phyloP scores from a whole-genome alignment of 1,140 invertebrate species.

The Bombus picipes region DNA sequence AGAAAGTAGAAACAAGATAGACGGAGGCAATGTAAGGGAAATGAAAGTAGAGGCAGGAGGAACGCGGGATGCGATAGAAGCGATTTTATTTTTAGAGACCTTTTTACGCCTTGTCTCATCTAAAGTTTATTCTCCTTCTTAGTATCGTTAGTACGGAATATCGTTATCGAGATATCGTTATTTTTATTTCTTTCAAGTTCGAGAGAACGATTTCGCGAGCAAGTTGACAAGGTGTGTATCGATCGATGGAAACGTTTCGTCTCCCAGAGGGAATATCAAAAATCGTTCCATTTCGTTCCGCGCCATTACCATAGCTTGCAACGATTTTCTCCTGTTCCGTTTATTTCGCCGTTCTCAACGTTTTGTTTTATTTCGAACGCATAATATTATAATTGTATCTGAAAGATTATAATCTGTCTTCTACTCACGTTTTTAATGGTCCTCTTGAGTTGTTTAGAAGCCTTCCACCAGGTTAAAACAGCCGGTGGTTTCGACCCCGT shows the following conservation, averaged over 20 bases:
- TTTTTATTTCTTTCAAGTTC: slow-evolving; percentile 39
- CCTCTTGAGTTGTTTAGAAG: slow-evolving; percentile 82
- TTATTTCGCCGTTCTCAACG: background rate
- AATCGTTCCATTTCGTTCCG: background rate
- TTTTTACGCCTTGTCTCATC: background rate
- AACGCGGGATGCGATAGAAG: background rate
- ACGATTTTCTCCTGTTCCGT: background rate
- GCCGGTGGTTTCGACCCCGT: slow-evolving; percentile 86
- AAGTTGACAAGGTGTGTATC: slow-evolving; percentile 11
- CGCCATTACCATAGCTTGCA: no score
- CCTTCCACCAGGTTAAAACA: slow-evolving; percentile 87
- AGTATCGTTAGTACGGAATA: slow-evolving; percentile 1
- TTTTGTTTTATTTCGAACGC: background rate
- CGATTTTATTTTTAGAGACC: slow-evolving; percentile 48
- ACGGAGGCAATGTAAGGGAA: background rate
- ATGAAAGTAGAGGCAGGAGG: background rate
- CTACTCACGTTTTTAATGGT: slow-evolving; percentile 82
- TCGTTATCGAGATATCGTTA: slow-evolving; percentile 56
- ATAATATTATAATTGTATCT: background rate
- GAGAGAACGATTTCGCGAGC: background rate
- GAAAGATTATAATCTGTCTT: background rate
- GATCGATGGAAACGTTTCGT: slow-evolving; percentile 16
- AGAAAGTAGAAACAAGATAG: background rate
- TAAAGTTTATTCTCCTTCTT: slow-evolving; percentile 28
- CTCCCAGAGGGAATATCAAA: background rate